Conservation (phyloP, 2,888 invertebrate genomes). For the Drosophila dives region DNA sequence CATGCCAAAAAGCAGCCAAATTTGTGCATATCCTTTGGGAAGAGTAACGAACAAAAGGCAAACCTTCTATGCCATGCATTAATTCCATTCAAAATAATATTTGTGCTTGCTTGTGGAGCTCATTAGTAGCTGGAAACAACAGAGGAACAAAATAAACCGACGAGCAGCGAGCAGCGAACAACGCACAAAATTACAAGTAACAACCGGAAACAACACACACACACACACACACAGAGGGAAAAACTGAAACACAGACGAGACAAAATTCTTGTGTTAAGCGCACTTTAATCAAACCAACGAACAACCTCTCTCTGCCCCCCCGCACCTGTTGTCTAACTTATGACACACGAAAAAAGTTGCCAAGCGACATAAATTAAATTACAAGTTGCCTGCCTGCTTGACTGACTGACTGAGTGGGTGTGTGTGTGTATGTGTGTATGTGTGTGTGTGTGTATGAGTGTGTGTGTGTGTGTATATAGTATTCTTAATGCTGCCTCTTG, state of each 20-base stretch:
- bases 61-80: conserved; percentile 51
- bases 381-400: conserved; percentile 46
- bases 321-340: conserved; percentile 69
- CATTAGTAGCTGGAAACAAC: conserved; percentile 74
- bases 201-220: conserved; percentile 40
- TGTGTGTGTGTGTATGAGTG: conserved; percentile 17
- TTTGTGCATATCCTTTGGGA: conserved; percentile 2
- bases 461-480: conserved; percentile 13
- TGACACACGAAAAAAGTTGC: conserved; percentile 74
- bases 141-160: conserved; percentile 31
- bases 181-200: background rate
- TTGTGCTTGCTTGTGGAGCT: conserved; percentile 74
- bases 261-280: conserved; percentile 51
- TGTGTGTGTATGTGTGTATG: conserved; percentile 18
- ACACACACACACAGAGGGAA: conserved; percentile 21
- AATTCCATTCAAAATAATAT: conserved; percentile 76
- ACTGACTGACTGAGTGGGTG: conserved; percentile 8
- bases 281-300: conserved; percentile 50
- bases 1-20: conserved; percentile 1
- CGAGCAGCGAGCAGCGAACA: background rate
- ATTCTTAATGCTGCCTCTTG: conserved; percentile 55
- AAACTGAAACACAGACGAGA: conserved; percentile 2
- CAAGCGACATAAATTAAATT: conserved; percentile 74
- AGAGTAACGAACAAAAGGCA: conserved; percentile 2
- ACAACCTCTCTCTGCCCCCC: conserved; percentile 16